phyloP scores from a whole-genome alignment of 2,797 vertebrate genomes.

The Adelosebastes latens region DNA sequence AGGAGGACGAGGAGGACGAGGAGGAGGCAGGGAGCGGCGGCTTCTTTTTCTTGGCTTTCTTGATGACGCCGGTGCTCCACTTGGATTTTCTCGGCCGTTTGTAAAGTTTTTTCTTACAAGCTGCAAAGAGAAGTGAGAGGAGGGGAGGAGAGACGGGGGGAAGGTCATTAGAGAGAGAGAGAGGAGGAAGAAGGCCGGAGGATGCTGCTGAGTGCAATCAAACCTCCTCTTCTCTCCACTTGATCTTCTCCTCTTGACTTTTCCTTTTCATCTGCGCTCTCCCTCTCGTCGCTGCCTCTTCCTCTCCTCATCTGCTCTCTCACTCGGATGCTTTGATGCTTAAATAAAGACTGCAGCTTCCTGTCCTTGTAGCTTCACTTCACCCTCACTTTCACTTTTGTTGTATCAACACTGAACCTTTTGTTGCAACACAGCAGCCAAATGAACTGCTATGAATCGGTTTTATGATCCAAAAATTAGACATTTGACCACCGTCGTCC shows the following conservation, averaged over 20 bases:
- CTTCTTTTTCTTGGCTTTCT: constrained; percentile 78
- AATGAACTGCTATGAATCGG: neutral
- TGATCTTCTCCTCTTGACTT: constrained; percentile 12
- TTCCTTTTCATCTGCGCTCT: neutral
- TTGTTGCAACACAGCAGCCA: neutral
- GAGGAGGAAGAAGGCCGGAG: neutral
- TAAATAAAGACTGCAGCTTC: neutral
- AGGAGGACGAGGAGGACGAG: neutral
- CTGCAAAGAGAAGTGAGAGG: constrained; percentile 22
- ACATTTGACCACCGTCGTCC: neutral
- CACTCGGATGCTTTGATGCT: neutral
- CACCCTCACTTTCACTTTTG: neutral
- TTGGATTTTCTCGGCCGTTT: constrained; percentile 41
- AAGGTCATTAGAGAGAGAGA: neutral
- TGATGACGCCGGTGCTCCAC: constrained; percentile 70
- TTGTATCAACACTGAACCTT: neutral
- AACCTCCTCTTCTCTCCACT: neutral
- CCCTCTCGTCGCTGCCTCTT: neutral
- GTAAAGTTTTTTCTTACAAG: constrained; percentile 75
- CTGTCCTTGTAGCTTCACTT: neutral
- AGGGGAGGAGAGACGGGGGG: neutral
- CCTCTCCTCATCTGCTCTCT: neutral
- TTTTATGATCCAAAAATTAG: neutral
- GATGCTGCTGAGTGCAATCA: neutral
- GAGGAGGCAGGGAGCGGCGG: constrained; percentile 30